Percentiles rank a stretch among this genome's conserved stretches.
phyloP scores from a whole-genome alignment of 2,797 vertebrate genomes.

The Cygnus olor region DNA sequence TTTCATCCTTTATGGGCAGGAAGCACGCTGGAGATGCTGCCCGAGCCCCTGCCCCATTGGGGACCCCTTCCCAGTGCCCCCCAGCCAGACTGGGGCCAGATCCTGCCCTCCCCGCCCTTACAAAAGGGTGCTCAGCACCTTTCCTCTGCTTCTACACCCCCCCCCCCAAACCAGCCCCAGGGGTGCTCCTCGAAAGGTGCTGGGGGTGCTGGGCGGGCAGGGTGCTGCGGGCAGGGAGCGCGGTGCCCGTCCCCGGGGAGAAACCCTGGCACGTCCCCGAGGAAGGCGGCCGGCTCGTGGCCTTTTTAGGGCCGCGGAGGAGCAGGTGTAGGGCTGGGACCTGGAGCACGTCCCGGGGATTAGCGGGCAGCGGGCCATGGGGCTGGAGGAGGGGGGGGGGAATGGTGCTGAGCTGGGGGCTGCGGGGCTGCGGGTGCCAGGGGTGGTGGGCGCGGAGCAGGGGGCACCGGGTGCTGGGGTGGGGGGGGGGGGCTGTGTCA shows the following conservation, averaged over 20 bases:
- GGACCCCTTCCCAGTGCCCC: not conserved
- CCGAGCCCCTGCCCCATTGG: not conserved
- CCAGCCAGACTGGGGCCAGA: not conserved
- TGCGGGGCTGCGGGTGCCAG: too few relatives aligned
- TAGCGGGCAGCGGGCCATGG: too few relatives aligned
- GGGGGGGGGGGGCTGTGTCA: too few relatives aligned
- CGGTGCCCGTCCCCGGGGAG: not conserved
- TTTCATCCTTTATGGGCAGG: not conserved
- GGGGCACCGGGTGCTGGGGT: too few relatives aligned
- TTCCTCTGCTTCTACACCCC: not conserved
- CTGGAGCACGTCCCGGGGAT: too few relatives aligned
- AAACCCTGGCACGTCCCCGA: not conserved
- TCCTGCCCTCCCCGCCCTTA: not conserved
- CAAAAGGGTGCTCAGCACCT: not conserved
- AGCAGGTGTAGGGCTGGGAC: not conserved
- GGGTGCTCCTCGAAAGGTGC: not conserved
- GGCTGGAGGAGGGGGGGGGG: too few relatives aligned
- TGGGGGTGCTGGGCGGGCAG: not conserved
- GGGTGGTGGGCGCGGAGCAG: too few relatives aligned
- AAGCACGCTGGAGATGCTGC: not conserved
- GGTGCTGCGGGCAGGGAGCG: not conserved
- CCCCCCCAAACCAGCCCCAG: rapidly evolving
- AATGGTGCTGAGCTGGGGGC: too few relatives aligned
- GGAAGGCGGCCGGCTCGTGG: not conserved
- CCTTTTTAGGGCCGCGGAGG: slow-evolving; percentile 40